Base-by-base conservation (phyloP, 2,888 invertebrate genomes). In the Meiosimyza decipiens region DNA sequence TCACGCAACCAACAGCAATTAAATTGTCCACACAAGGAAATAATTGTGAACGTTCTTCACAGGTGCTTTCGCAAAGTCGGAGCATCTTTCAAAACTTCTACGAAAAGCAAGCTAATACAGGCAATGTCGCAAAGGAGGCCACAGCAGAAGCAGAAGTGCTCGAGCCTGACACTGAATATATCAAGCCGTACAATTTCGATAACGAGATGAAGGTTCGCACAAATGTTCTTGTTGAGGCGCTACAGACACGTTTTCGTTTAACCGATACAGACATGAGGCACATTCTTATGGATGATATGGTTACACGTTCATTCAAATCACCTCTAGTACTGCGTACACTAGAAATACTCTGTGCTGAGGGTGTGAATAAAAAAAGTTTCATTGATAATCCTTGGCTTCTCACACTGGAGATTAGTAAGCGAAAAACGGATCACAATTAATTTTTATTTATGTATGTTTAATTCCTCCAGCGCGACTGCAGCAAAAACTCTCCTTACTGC, bases 401-500 rank as follows among this genome's bases (percentile, higher is more conserved):
- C 15, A 78, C 80, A 6, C 66, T 83, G 50, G 83, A 82, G 5
- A 75, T 75, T 60, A 79, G 86, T 86, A 57, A 79, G 79, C 72
- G 11, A 0, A 47, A n/a, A n/a, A 1, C 5, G 5, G 28, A 9
- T 51, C 16, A 3, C 3, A 12, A 16, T 51, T 9, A 22, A 9
- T 69, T 72, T 7, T 55, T 22, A 50, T 70, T 47, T 69, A n/a
- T 71, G 15, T 57, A 12, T 49, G 52, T 7, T 22, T 22, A 12
- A 62, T 40, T 16, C 22, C 51, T 65, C 22, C 62, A 87, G 88
- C 78, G 59, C 77, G 80, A 3, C 77, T 87, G 18, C 63, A 75
- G 6, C 72, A 78, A 0, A 90, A 89, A 82, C 77, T 87, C 13
- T 80, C 83, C 40, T 74, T 89, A 6, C 80, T 91, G 49, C 80